Evolutionary conservation across 2,888 invertebrate species (phyloP).

Genomic region (Neria commutata): DNA sequence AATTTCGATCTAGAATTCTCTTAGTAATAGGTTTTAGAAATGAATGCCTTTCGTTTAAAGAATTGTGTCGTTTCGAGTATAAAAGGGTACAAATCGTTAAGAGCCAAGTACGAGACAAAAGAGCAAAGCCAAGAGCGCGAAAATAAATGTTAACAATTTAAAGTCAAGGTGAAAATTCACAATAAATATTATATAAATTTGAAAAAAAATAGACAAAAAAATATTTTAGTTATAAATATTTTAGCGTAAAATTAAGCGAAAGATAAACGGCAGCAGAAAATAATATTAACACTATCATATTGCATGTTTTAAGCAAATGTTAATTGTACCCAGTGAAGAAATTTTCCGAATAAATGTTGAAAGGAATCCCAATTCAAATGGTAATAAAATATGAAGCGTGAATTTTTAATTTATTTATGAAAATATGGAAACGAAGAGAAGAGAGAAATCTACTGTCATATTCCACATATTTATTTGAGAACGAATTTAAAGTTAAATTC

Average conservation of each 20-base stretch:
- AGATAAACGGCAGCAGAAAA: slow-evolving; percentile 5
- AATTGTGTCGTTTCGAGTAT: slow-evolving; percentile 47
- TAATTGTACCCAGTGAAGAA: not conserved
- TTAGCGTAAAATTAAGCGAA: slow-evolving; percentile 10
- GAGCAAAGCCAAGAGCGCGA: not conserved
- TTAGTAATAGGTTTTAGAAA: not conserved
- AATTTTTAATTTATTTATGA: too few relatives aligned
- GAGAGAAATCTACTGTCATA: too few relatives aligned
- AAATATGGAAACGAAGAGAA: too few relatives aligned
- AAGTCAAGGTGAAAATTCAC: slow-evolving; percentile 17
- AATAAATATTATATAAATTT: slow-evolving; percentile 17
- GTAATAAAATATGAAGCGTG: too few relatives aligned
- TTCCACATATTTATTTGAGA: too few relatives aligned
- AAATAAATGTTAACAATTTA: slow-evolving; percentile 17
- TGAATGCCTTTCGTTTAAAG: slow-evolving; percentile 29
- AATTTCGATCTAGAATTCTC: slow-evolving; percentile 9
- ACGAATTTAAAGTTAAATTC: too few relatives aligned
- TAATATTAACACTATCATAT: slow-evolving; percentile 15
- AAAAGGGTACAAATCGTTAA: slow-evolving; percentile 30
- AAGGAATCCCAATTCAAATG: too few relatives aligned
- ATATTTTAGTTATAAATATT: slow-evolving; percentile 17
- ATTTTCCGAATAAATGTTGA: too few relatives aligned
- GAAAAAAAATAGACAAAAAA: slow-evolving; percentile 18
- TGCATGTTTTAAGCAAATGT: not conserved
- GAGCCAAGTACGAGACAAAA: not conserved